Percentiles rank a stretch among this genome's conserved stretches.
Evolutionary conservation across 2,113 vertebrate species (phyloP).

Genomic region (Aegotheles bennettii): DNA sequence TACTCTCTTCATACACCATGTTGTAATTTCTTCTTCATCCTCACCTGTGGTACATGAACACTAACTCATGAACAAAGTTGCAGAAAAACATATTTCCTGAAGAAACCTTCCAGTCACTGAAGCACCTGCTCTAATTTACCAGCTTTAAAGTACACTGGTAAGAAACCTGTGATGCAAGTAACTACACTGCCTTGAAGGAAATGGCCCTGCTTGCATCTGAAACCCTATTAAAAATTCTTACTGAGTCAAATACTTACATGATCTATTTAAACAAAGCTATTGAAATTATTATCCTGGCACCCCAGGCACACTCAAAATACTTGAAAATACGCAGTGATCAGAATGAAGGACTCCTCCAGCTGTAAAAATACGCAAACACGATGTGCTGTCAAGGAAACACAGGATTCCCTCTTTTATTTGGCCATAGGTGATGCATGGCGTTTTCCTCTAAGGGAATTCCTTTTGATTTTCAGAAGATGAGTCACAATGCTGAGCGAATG

Average conservation of each 20-base stretch:
- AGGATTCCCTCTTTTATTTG: not conserved
- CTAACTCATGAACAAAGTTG: not conserved
- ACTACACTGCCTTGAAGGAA: not conserved
- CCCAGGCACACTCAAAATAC: not conserved
- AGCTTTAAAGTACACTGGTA: not conserved
- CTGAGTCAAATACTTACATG: not conserved
- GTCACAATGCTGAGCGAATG: not conserved
- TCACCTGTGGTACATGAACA: not conserved
- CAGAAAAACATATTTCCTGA: not conserved
- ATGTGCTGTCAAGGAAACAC: conserved; percentile 35
- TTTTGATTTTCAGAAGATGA: conserved; percentile 29
- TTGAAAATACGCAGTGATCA: not conserved
- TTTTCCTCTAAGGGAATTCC: conserved; percentile 47
- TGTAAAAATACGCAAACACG: not conserved
- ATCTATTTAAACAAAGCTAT: not conserved
- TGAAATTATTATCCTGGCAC: conserved; percentile 9
- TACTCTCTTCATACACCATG: not conserved
- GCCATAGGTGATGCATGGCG: not conserved
- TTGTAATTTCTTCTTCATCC: not conserved
- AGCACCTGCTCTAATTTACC: not conserved
- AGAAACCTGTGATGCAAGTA: not conserved
- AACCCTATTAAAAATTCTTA: not conserved
- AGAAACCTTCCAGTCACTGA: not conserved
- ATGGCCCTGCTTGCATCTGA: not conserved
- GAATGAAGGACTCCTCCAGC: not conserved